phyloP scores from a whole-genome alignment of 64 coral and sea anemone species.

The Acropora tenuis region DNA sequence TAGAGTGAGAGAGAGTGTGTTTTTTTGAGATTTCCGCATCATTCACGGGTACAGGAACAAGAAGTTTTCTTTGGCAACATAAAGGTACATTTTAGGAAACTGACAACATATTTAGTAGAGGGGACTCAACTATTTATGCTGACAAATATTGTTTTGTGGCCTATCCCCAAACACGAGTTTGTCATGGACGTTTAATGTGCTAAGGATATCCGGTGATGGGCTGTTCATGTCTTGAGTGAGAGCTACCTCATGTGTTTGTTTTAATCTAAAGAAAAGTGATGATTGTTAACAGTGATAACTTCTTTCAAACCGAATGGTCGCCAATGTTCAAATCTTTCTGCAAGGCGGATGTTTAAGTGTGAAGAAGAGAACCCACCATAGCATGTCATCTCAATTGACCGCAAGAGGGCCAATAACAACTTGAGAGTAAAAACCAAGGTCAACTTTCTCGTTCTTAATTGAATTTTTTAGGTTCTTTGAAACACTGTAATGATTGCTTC shows the following conservation, averaged over 20 bases:
- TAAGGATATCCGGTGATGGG: too few species aligned
- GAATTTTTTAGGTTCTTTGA: conserved; percentile 8
- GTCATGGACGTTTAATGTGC: too few species aligned
- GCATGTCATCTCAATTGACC: not conserved
- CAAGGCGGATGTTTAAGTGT: not conserved
- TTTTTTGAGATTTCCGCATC: too few species aligned
- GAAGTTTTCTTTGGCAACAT: too few species aligned
- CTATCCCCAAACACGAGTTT: too few species aligned
- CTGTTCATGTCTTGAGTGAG: not conserved
- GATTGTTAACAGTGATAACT: conserved; percentile 2
- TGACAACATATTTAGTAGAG: too few species aligned
- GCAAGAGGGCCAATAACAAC: not conserved
- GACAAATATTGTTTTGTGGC: too few species aligned
- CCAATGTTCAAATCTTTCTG: too few species aligned
- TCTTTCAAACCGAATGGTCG: too few species aligned
- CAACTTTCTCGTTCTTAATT: not conserved
- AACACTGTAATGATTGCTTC: not conserved
- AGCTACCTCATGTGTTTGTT: not conserved
- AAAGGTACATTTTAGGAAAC: too few species aligned
- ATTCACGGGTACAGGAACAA: too few species aligned
- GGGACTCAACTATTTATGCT: too few species aligned
- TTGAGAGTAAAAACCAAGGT: not conserved
- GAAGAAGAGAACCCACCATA: not conserved
- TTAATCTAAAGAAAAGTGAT: conserved; percentile 6
- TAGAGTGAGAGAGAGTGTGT: not conserved